phyloP scores from a whole-genome alignment of 2,888 invertebrate species.

The Tetheella fluctuosa region DNA sequence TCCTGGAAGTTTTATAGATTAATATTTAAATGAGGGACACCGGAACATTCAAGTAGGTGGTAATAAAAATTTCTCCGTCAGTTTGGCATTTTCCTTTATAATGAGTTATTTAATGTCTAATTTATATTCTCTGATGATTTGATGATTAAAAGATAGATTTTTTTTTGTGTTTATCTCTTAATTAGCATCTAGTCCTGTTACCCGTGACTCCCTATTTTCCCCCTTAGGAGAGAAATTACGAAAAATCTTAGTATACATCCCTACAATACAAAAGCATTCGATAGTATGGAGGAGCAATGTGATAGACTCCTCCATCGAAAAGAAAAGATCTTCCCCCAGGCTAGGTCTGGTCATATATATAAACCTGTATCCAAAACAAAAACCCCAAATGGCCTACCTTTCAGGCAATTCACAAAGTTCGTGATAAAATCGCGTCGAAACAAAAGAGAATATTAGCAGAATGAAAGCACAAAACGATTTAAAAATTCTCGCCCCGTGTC shows the following conservation, averaged over 20 bases:
- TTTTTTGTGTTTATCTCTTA: no score
- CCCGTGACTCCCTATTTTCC: no score
- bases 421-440: background rate
- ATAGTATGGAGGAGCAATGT: no score
- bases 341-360: no score
- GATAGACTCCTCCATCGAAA: no score
- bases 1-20: background rate
- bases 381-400: background rate
- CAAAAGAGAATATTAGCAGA: background rate
- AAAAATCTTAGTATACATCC: no score
- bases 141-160: no score
- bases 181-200: no score
- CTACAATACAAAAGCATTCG: no score
- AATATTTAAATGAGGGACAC: conserved; percentile 1
- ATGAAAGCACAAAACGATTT: background rate
- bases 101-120: background rate
- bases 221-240: no score
- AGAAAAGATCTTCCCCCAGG: no score
- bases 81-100: background rate
- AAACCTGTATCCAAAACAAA: background rate
- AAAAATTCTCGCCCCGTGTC: background rate
- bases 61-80: background rate
- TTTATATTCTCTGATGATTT: background rate
- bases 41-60: background rate
- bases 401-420: background rate